phyloP scores from a whole-genome alignment of 2,113 vertebrate species.

The Phrynosoma platyrhinos region DNA sequence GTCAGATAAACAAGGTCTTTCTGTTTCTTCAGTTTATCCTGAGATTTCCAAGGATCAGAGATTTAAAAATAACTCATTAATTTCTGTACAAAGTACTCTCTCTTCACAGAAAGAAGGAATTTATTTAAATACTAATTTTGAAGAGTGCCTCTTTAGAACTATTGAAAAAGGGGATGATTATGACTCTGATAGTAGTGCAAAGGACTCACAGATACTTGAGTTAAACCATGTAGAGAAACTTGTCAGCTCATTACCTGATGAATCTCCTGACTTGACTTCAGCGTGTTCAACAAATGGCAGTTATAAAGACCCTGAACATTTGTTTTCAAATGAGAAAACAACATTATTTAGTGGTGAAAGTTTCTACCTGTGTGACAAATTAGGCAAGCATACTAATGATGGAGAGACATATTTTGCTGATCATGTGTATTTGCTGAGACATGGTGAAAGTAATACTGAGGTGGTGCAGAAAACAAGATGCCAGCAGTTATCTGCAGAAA shows the following conservation, averaged over 20 bases:
- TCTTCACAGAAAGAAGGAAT: slow-evolving; percentile 53
- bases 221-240: slow-evolving; percentile 40
- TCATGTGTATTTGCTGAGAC: background rate
- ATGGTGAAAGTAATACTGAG: background rate
- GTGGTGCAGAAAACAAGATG: slow-evolving; percentile 48
- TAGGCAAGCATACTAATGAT: slow-evolving; percentile 25
- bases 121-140: slow-evolving; percentile 41
- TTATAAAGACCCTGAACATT: slow-evolving; percentile 26
- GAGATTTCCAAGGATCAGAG: slow-evolving; percentile 28
- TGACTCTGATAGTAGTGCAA: slow-evolving; percentile 38
- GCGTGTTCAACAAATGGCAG: slow-evolving; percentile 34
- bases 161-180: slow-evolving; percentile 59
- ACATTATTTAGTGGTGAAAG: slow-evolving; percentile 42
- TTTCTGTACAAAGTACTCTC: slow-evolving; percentile 32
- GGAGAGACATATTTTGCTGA: slow-evolving; percentile 40
- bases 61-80: slow-evolving; percentile 19
- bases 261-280: background rate
- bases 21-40: slow-evolving; percentile 24
- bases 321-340: slow-evolving; percentile 40
- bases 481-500: slow-evolving; percentile 39
- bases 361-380: slow-evolving; percentile 60
- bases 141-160: slow-evolving; percentile 47
- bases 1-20: slow-evolving; percentile 42
- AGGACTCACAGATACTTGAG: slow-evolving; percentile 47
- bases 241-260: slow-evolving; percentile 25